These are phyloP conservation scores for Nomada hirtipes DNA, from an alignment of 2,888 invertebrate genomes.

Conservation along the genomic window DNA sequence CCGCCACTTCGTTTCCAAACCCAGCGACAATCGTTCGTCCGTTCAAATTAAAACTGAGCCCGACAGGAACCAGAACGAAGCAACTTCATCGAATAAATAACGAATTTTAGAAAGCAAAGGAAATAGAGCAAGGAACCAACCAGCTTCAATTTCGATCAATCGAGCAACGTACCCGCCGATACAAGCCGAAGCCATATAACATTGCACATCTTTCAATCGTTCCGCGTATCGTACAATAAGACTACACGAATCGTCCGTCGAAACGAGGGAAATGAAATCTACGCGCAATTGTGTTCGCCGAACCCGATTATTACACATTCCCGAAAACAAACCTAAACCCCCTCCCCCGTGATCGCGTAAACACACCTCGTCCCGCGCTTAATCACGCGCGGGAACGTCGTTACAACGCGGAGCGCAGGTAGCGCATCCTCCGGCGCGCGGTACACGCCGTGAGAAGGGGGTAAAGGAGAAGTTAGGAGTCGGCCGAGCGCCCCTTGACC, in stretches of 20 bases:
- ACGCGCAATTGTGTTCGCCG: background rate
- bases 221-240: background rate
- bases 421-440: conserved; percentile 26
- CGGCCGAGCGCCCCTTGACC: conserved; percentile 39
- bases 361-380: conserved; percentile 16
- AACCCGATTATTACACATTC: conserved; percentile 26
- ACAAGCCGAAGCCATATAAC: background rate
- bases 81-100: no score
- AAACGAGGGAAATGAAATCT: conserved; percentile 24
- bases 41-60: no score
- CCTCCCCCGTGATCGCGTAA: background rate
- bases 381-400: conserved; percentile 18
- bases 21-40: no score
- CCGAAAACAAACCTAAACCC: conserved; percentile 14
- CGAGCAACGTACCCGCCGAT: background rate
- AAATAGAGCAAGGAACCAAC: no score
- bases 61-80: no score
- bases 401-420: background rate
- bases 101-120: no score
- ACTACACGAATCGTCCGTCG: background rate
- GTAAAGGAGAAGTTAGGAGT: conserved; percentile 35
- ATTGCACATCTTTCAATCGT: conserved; percentile 7
- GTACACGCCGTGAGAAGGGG: conserved; percentile 11
- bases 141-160: no score
- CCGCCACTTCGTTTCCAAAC: no score